Evolutionary conservation across 2,113 vertebrate species (phyloP).

Genomic region (Calidris pygmaea): DNA sequence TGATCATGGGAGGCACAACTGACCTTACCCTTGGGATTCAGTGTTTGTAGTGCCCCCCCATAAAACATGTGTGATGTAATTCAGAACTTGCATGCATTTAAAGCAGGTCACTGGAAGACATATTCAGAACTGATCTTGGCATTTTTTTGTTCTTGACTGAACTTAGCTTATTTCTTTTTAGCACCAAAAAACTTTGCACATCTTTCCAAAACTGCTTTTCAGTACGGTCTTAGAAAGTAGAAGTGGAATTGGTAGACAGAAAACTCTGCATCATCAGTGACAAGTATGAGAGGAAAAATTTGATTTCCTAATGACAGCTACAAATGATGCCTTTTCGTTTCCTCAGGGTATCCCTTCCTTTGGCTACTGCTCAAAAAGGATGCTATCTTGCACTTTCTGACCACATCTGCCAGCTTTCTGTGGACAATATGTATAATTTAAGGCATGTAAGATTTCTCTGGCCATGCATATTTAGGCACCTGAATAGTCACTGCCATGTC

Average conservation of each 20-base stretch:
- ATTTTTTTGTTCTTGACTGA: not conserved
- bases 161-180: not conserved
- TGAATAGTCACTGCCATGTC: not conserved
- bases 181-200: not conserved
- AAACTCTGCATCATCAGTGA: not conserved
- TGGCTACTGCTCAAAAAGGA: not conserved
- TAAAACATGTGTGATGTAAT: not conserved
- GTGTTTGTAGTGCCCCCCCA: rapidly evolving
- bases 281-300: not conserved
- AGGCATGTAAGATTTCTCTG: not conserved
- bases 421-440: not conserved
- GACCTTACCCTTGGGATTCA: not conserved
- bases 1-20: rapidly evolving
- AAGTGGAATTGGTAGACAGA: not conserved
- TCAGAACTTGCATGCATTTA: not conserved
- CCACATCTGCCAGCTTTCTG: not conserved
- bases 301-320: not conserved
- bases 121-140: not conserved
- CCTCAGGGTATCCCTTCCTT: not conserved
- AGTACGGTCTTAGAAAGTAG: not conserved
- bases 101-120: not conserved
- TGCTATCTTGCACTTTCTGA: not conserved
- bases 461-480: not conserved
- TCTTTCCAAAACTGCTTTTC: not conserved
- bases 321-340: not conserved